Percentiles rank a stretch among this genome's conserved stretches.
These are phyloP conservation scores for Numenius arquata DNA, from an alignment of 2,113 vertebrate species.

Conservation along the genomic window DNA sequence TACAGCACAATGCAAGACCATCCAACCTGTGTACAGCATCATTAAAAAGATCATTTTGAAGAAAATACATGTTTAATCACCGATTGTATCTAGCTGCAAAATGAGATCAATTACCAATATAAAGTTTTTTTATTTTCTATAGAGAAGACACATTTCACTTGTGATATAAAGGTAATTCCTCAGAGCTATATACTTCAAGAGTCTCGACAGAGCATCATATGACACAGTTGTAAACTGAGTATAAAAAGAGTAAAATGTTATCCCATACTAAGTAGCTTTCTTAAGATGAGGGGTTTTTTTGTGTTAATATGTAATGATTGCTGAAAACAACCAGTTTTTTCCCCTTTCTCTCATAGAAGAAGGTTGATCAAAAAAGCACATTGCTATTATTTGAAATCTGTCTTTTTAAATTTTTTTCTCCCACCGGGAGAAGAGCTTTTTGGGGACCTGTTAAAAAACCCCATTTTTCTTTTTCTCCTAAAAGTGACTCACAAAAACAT, in stretches of 20 bases:
- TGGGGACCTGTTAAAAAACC: not conserved
- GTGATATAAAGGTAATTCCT: not conserved
- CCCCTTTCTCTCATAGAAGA: not conserved
- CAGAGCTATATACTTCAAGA: not conserved
- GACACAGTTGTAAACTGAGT: not conserved
- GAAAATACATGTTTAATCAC: not conserved
- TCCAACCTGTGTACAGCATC: not conserved
- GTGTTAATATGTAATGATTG: not conserved
- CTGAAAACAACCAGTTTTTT: not conserved
- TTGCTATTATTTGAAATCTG: not conserved
- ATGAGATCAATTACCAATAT: not conserved
- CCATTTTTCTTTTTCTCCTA: not conserved
- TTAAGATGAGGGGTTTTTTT: not conserved
- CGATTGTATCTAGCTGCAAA: not conserved
- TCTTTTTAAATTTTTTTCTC: not conserved
- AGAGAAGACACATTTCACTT: not conserved
- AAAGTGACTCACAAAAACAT: not conserved
- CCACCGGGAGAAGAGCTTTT: rapidly evolving
- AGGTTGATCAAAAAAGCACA: not conserved
- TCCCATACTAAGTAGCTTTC: not conserved
- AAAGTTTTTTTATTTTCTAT: not conserved
- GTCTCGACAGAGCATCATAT: not conserved
- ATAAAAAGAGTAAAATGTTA: not conserved
- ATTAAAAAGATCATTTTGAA: not conserved
- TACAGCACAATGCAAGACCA: not conserved